phyloP scores from a whole-genome alignment of 2,113 vertebrate genomes.

The Nesospiza acunhae region DNA sequence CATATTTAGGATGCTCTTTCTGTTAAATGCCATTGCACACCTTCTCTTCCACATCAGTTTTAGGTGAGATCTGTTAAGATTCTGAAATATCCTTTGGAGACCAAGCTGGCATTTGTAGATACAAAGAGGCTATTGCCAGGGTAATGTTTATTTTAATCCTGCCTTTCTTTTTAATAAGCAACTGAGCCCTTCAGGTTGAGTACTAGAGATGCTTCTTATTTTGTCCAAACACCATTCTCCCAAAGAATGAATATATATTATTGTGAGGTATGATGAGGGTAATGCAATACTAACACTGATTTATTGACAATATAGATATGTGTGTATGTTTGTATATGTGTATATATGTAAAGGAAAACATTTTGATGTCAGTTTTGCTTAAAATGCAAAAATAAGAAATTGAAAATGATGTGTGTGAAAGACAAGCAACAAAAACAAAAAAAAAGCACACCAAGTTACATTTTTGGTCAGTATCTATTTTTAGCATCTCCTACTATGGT shows the following conservation, averaged over 20 bases:
- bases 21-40: constrained; percentile 24
- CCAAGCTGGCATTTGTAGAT: neutral
- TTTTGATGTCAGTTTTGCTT: neutral
- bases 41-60: constrained; percentile 9
- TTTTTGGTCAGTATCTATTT: neutral
- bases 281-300: neutral
- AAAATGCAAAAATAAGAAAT: neutral
- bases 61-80: neutral
- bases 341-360: neutral
- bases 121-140: neutral
- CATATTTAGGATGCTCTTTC: constrained; percentile 11
- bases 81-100: constrained; percentile 47
- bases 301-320: neutral
- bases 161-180: neutral
- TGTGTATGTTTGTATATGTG: neutral
- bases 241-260: neutral
- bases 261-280: neutral
- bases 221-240: neutral
- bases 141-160: neutral
- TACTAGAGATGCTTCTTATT: neutral
- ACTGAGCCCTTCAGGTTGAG: neutral
- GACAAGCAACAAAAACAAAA: neutral
- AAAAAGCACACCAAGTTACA: neutral
- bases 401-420: neutral
- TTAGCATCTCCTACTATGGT: neutral